These are phyloP conservation scores for Agrilus mali DNA, from an alignment of 2,888 invertebrate genomes.

Conservation along the genomic window DNA sequence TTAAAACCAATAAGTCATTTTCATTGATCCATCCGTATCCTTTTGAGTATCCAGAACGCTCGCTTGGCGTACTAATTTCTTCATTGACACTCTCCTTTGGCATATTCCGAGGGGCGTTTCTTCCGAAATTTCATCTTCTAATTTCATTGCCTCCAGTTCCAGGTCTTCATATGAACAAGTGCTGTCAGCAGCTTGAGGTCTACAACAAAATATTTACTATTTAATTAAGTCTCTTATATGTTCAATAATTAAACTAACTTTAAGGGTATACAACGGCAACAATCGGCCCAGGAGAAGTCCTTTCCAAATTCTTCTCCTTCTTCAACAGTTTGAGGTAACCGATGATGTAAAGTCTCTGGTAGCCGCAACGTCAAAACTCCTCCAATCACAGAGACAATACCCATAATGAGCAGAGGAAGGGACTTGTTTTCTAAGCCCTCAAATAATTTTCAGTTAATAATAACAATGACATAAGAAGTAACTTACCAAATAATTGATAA, in stretches of 20 bases:
- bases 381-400: conserved; percentile 66
- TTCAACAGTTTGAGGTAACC: conserved; percentile 73
- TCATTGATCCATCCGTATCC: conserved; percentile 65
- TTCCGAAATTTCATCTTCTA: conserved; percentile 36
- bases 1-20: conserved; percentile 81
- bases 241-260: conserved; percentile 36
- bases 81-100: conserved; percentile 44
- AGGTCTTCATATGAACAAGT: conserved; percentile 61
- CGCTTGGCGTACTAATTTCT: conserved; percentile 60
- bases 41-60: conserved; percentile 75
- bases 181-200: conserved; percentile 33
- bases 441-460: conserved; percentile 11
- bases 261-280: conserved; percentile 55
- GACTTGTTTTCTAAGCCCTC: conserved; percentile 77
- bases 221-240: background rate
- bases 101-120: conserved; percentile 33
- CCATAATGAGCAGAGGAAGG: conserved; percentile 75
- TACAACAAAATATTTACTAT: conserved; percentile 24
- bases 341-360: conserved; percentile 75
- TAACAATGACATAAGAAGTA: background rate
- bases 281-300: conserved; percentile 65
- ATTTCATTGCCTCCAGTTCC: conserved; percentile 37
- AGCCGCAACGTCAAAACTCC: conserved; percentile 67
- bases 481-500: conserved; percentile 78
- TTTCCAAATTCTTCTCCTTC: conserved; percentile 82